Percentiles rank a stretch among this genome's conserved stretches.
Evolutionary conservation across 2,888 invertebrate genomes (phyloP).

Genomic region (Ryuthela nishihirai): DNA sequence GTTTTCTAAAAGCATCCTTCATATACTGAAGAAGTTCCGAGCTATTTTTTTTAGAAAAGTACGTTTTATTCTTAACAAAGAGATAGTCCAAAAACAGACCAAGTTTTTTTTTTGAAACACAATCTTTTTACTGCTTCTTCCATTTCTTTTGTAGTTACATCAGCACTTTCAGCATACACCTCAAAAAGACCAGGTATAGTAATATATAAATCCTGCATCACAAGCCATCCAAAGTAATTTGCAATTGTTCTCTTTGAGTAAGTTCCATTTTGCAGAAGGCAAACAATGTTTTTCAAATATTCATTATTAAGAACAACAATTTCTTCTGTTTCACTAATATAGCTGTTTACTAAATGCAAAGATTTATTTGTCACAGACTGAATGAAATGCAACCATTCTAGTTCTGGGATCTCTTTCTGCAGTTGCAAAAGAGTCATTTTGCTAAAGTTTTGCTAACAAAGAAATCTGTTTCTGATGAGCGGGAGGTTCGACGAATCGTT

Average conservation of each 20-base stretch:
- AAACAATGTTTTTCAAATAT: slow-evolving; percentile 4
- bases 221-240: slow-evolving; percentile 27
- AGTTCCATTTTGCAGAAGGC: neutral
- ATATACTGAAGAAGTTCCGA: slow-evolving; percentile 54
- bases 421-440: slow-evolving; percentile 11
- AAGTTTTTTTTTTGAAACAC: slow-evolving; percentile 47
- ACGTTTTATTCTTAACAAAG: slow-evolving; percentile 46
- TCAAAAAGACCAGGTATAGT: slow-evolving; percentile 7
- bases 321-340: slow-evolving; percentile 2
- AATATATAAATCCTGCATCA: slow-evolving; percentile 3
- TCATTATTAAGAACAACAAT: slow-evolving; percentile 12
- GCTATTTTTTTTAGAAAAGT: slow-evolving; percentile 43
- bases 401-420: neutral
- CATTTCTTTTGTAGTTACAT: slow-evolving; percentile 49
- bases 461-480: neutral
- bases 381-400: slow-evolving; percentile 13
- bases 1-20: slow-evolving; percentile 53
- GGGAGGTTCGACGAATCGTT: neutral
- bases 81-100: slow-evolving; percentile 14
- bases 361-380: slow-evolving; percentile 13
- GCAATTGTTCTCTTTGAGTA: slow-evolving; percentile 16
- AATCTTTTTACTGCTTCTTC: slow-evolving; percentile 52
- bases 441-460: neutral
- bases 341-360: neutral
- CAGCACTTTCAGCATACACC: slow-evolving; percentile 43